phyloP scores from a whole-genome alignment of 1,140 invertebrate genomes.

The Triops longicaudatus region DNA sequence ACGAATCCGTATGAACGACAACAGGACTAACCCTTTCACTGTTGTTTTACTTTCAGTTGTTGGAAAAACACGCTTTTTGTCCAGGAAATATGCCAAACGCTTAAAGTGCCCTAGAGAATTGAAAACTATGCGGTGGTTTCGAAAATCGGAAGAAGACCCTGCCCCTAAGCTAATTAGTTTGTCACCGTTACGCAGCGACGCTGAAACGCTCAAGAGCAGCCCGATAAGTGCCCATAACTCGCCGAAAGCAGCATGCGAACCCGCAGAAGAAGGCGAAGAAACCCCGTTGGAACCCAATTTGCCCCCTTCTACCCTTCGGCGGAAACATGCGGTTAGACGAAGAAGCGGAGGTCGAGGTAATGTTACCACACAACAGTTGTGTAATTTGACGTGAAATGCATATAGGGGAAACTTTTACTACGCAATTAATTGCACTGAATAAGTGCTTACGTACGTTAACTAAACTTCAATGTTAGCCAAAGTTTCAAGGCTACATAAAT shows the following conservation, averaged over 20 bases:
- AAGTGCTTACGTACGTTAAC: too few species aligned
- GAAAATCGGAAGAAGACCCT: conserved; percentile 54
- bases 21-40: neutral
- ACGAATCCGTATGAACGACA: neutral
- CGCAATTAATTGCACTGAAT: too few species aligned
- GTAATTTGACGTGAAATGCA: neutral
- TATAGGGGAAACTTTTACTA: too few species aligned
- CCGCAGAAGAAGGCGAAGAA: neutral
- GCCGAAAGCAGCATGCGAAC: neutral
- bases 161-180: conserved; percentile 58
- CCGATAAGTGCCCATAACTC: neutral
- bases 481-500: too few species aligned
- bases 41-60: neutral
- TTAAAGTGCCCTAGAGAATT: neutral
- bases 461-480: too few species aligned
- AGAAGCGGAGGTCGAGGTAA: conserved; percentile 22
- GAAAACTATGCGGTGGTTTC: conserved; percentile 57
- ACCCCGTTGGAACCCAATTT: neutral
- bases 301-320: conserved; percentile 19
- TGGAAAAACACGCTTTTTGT: neutral
- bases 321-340: conserved; percentile 24
- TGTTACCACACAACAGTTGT: neutral
- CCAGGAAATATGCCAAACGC: neutral
- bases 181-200: conserved; percentile 45
- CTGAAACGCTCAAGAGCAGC: neutral